Evolutionary conservation across 2,888 invertebrate genomes (phyloP), one percentile per base, ranked within the genome.

Genomic region (Agrochola litura): DNA sequence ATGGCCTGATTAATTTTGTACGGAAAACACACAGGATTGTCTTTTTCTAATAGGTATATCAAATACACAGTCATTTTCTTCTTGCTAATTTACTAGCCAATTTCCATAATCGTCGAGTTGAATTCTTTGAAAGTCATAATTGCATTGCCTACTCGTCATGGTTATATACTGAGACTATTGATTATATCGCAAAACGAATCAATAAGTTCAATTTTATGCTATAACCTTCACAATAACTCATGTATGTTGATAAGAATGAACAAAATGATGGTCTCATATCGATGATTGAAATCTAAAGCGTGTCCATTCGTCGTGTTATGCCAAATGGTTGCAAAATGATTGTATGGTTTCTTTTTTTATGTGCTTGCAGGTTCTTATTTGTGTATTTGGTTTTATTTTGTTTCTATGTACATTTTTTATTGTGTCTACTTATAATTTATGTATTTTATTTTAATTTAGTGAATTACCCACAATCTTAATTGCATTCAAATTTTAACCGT

Each of bases 201-300:
- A 71, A 58, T 70, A 65, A 37, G 77, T 84, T 73, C 22, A 60
- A 80, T 75, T 65, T 69, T 70, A 75, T 49, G 19, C 58, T 56
- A 58, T 82, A 78, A 75, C 86, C 75, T 82, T 75, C 58, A 66
- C 58, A 46, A 77, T 82, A 82, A 79, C 71, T 84, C 74, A 86
- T 76, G 73, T 77, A 66, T 74, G 84, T 68, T 85, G 81, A 84
- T 81, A 78, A 64, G 60, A 67, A 8, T 46, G 54, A 83, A 85
- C 83, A 89, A 89, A 88, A 89, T 84, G 83, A 84, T 84, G 81
- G 73, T 73, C 41, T 58, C 41, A 8, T 89, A 89, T 89, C 89
- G 79, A 69, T 83, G 85, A 88, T 89, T 86, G 81, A 71, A 78
- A 89, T 89, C 90, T 76, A 63, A 88, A 73, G 67, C 84, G 82